These are phyloP conservation scores for Temnothorax unifasciatus DNA, from an alignment of 2,888 invertebrate genomes.

Conservation along the genomic window DNA sequence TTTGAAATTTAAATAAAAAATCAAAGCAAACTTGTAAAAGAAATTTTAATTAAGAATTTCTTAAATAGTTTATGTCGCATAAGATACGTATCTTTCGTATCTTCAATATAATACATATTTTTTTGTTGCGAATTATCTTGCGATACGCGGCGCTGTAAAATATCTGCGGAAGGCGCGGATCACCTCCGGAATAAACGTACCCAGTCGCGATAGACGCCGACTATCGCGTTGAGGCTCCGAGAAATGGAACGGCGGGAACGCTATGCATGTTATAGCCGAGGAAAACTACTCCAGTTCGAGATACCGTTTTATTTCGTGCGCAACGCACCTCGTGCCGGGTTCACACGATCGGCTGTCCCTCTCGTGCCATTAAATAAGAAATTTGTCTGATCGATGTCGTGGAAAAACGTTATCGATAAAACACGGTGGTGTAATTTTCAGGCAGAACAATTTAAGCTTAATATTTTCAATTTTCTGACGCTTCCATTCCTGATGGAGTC, in stretches of 20 bases:
- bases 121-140: background rate
- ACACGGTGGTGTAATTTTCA: too few species aligned
- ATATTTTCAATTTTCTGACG: background rate
- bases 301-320: slow-evolving; percentile 60
- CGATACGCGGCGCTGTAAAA: background rate
- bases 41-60: background rate
- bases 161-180: background rate
- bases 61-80: background rate
- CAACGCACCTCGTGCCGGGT: slow-evolving; percentile 42
- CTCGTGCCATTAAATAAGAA: slow-evolving; percentile 12
- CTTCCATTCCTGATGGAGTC: background rate
- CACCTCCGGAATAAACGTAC: slow-evolving; percentile 4
- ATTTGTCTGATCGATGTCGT: background rate
- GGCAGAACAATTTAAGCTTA: background rate
- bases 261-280: slow-evolving; percentile 15
- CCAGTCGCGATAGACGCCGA: background rate
- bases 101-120: background rate
- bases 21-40: background rate
- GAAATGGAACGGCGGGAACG: slow-evolving; percentile 50
- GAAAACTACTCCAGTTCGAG: slow-evolving; percentile 55
- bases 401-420: background rate
- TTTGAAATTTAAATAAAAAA: slow-evolving; percentile 1
- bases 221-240: slow-evolving; percentile 41
- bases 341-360: slow-evolving; percentile 52
- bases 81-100: background rate